phyloP scores from a whole-genome alignment of 2,797 vertebrate species.

The Liparis tanakae region DNA sequence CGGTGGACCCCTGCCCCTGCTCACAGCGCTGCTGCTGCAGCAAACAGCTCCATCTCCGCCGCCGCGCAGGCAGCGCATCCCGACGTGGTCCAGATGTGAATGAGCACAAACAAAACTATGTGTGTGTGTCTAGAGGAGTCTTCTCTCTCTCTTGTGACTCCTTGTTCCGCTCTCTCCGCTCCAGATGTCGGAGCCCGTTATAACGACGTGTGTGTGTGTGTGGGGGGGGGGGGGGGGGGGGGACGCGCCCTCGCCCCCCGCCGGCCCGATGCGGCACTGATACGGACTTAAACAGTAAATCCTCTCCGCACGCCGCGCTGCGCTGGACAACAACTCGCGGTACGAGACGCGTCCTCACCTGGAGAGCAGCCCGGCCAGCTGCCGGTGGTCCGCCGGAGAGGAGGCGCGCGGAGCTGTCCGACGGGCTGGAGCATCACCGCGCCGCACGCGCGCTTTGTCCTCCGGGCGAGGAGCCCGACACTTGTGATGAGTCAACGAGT shows the following conservation, averaged over 20 bases:
- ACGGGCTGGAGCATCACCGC: conserved; percentile 29
- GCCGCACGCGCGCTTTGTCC: not conserved
- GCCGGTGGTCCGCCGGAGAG: not conserved
- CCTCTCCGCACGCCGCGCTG: not conserved
- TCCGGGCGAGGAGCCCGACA: not conserved
- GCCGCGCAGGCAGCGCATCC: not conserved
- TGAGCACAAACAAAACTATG: not conserved
- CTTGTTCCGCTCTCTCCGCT: not conserved
- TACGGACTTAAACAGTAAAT: not conserved
- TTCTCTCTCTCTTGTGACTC: not conserved
- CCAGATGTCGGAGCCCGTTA: not conserved
- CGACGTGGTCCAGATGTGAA: not conserved
- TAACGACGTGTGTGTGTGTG: too few relatives aligned
- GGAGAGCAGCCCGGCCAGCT: not conserved
- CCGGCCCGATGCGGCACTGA: too few relatives aligned
- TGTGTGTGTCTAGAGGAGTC: not conserved
- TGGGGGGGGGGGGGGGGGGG: not conserved
- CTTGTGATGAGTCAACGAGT: not conserved
- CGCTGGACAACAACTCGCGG: too few relatives aligned
- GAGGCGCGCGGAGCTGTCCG: conserved; percentile 19
- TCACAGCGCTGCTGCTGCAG: conserved; percentile 15
- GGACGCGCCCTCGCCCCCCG: conserved; percentile 2
- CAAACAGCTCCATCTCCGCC: not conserved
- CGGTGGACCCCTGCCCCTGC: not conserved
- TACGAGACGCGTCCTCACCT: conserved; percentile 13